Base-by-base conservation (phyloP, 2,797 vertebrate species). In the Poeciliopsis gracilis region DNA sequence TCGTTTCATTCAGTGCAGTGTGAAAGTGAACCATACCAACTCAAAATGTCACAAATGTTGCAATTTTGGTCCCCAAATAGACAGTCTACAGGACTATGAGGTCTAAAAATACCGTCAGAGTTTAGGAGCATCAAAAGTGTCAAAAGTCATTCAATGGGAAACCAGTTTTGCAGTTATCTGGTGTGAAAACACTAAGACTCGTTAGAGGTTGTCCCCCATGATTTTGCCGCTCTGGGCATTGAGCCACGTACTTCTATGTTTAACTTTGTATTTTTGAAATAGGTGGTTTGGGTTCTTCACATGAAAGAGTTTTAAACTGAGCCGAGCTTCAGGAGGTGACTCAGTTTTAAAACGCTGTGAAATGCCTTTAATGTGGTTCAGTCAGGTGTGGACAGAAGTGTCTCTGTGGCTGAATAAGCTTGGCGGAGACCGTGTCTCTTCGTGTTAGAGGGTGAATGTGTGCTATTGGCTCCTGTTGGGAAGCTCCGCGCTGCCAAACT, bases 401-500 rank as follows among this genome's bases (percentile, higher is more conserved):
- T 53, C 53, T 70, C 25, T 82, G 30, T 46, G 73, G 75, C 61
- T 82, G 59, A 11, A 23, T 16, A 59, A 33, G 69, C 12, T 46
- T 49, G 46, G 47, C 51, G 28, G 46, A 71, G 66, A 15, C 41
- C 12, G 12, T 59, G 76, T 79, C 83, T 13, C 25, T 74, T 69
- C 1, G 2, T 25, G 30, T 79, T 53, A 57, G 57, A 81, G 72
- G 30, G 2, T 46, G 57, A 45, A 77, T 38, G 1, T 33, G 36
- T 69, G 72, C 75, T 76, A 84, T 69, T 57, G 75, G 77, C 86
- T 63, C 70, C 75, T n/a, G 75, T 16, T 28, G 53, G 8, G 79
- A 77, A 71, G 57, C 76, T 28, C 36, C 57, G 77, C 66, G 63
- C 30, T n/a, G 28, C 61, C 41, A 55, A 70, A 47, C 18, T 38